phyloP scores from a whole-genome alignment of 30 jellyfish, hydroid and myxozoan genomes.

The Phacellophora camtschatica region DNA sequence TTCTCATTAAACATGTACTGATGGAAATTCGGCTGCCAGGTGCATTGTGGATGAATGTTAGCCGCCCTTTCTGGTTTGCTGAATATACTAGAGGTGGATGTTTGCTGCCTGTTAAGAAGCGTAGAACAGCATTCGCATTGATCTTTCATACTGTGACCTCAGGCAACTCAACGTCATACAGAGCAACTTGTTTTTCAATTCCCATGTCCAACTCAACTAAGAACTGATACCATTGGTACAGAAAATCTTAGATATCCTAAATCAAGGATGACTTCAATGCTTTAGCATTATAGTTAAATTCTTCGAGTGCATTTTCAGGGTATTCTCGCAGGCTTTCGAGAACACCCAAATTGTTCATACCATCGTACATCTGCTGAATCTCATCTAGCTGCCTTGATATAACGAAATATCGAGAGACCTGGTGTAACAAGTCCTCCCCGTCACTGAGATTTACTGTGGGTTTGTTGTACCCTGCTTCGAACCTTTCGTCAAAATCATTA shows the following conservation, averaged over 20 bases:
- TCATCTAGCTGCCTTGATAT: conserved; percentile 2
- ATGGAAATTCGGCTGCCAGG: conserved; percentile 2
- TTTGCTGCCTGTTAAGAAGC: conserved; percentile 32
- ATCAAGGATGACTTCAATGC: neutral
- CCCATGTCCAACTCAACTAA: conserved; percentile 34
- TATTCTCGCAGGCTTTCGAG: neutral
- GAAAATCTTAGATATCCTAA: conserved; percentile 14
- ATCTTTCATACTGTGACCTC: neutral
- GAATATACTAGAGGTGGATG: neutral
- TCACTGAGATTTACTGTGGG: neutral
- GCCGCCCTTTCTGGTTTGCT: neutral
- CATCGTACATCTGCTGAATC: neutral
- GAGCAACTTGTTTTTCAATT: neutral
- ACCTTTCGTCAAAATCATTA: neutral
- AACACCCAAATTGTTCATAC: neutral
- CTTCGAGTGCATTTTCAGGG: neutral
- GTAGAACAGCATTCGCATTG: conserved; percentile 12
- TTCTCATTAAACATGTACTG: conserved; percentile 8
- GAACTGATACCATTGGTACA: conserved; percentile 36
- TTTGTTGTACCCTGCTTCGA: conserved; percentile 23
- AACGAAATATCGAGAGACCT: neutral
- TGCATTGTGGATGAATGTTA: neutral
- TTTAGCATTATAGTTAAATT: neutral
- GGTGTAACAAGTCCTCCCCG: neutral
- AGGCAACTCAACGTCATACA: neutral